Percentiles rank a stretch among this genome's conserved stretches.
Conservation (phyloP, 2,888 invertebrate genomes). For the Carpatolechia fugitivella region DNA sequence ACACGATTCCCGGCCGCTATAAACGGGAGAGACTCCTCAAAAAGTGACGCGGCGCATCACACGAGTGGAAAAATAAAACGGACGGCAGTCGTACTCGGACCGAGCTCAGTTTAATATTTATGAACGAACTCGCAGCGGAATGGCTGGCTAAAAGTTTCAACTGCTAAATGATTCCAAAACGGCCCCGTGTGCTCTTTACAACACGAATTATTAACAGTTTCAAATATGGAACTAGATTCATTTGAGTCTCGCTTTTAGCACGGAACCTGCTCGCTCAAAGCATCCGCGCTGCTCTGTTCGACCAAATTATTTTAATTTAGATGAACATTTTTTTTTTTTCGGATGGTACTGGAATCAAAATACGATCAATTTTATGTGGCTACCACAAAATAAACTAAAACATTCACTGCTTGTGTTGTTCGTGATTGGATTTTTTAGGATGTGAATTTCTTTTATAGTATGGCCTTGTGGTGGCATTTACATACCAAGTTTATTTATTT, state of each 20-base stretch:
- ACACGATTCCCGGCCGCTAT: background rate
- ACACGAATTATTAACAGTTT: constrained; percentile 40
- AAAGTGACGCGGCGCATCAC: constrained; percentile 23
- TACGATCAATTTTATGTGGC: too few relatives aligned
- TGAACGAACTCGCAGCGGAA: constrained; percentile 41
- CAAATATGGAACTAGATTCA: constrained; percentile 28
- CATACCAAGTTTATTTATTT: too few relatives aligned
- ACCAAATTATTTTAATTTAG: background rate
- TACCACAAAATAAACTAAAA: too few relatives aligned
- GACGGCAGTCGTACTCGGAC: constrained; percentile 38
- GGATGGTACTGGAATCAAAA: too few relatives aligned
- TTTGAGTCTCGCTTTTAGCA: constrained; percentile 4
- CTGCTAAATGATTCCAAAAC: constrained; percentile 43
- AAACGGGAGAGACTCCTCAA: background rate
- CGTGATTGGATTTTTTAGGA: too few relatives aligned
- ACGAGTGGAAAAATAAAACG: constrained; percentile 45
- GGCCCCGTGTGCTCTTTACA: constrained; percentile 30
- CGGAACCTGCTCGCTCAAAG: background rate
- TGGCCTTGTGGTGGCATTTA: too few relatives aligned
- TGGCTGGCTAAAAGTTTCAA: constrained; percentile 47
- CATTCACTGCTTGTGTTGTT: too few relatives aligned
- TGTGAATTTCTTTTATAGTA: too few relatives aligned
- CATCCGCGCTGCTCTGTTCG: background rate
- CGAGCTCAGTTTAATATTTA: constrained; percentile 60
- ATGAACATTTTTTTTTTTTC: too few relatives aligned